Evolutionary conservation across 92 coral and sea anemone genomes (phyloP).

Genomic region (Paragorgia papillata): DNA sequence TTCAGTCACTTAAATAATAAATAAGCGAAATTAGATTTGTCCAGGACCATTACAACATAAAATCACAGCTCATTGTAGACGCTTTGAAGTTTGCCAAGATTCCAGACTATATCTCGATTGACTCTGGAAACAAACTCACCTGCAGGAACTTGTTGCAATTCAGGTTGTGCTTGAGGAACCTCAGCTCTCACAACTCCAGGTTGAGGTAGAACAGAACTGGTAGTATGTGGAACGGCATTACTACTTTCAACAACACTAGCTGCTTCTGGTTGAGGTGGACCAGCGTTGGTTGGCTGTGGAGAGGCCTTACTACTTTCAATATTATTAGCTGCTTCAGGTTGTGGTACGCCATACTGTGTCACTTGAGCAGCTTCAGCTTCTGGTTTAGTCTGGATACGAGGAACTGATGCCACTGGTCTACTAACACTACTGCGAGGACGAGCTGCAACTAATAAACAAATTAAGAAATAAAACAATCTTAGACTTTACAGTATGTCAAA

Average conservation of each 20-base stretch:
- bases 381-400: constrained; percentile 34
- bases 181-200: constrained; percentile 2
- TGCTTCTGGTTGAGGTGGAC: neutral
- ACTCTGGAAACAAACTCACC: neutral
- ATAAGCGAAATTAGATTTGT: no score
- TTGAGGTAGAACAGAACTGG: neutral
- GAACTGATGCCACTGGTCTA: constrained; percentile 24
- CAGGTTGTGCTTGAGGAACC: constrained; percentile 1
- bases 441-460: neutral
- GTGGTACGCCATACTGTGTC: constrained; percentile 14
- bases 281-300: neutral
- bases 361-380: constrained; percentile 42
- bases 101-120: no score
- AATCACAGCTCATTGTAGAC: no score
- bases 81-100: no score
- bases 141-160: neutral
- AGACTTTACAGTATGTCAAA: neutral
- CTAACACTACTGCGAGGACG: constrained; percentile 17
- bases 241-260: neutral
- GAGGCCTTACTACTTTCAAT: neutral
- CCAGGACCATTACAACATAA: no score
- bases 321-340: neutral
- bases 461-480: neutral
- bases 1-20: no score
- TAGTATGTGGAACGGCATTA: neutral